Conservation (phyloP, 2,888 invertebrate genomes). For the Cremastinae sp. region DNA sequence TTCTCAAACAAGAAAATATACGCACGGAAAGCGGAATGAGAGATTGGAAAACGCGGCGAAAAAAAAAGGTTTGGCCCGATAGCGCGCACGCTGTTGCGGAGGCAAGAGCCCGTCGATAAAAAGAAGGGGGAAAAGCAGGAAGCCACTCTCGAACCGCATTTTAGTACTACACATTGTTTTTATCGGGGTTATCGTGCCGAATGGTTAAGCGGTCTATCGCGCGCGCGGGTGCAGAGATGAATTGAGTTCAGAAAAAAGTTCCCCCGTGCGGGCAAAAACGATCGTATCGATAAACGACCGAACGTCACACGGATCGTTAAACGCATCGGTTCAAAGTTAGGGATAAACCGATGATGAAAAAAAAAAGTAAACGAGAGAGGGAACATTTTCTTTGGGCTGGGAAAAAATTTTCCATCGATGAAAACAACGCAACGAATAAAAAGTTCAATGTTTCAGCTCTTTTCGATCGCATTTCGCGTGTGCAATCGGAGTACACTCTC, state of each 20-base stretch:
- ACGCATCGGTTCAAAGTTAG: slow-evolving; percentile 44
- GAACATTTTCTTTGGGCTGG: too few species aligned
- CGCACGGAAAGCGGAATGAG: neutral
- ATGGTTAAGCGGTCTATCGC: slow-evolving; percentile 5
- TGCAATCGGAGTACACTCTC: too few species aligned
- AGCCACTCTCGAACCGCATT: slow-evolving; percentile 43
- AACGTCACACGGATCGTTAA: slow-evolving; percentile 53
- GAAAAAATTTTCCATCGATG: too few species aligned
- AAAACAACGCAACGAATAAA: too few species aligned
- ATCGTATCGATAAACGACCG: slow-evolving; percentile 52
- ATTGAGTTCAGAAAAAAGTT: slow-evolving; percentile 40
- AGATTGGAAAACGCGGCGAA: slow-evolving; percentile 5
- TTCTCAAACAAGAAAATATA: slow-evolving; percentile 10
- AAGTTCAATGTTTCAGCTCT: too few species aligned
- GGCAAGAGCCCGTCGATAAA: slow-evolving; percentile 8
- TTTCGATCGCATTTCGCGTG: too few species aligned
- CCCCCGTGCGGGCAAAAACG: slow-evolving; percentile 22
- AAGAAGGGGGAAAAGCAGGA: neutral
- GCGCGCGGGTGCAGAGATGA: slow-evolving; percentile 33
- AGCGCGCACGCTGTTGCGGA: slow-evolving; percentile 4
- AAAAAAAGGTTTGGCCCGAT: slow-evolving; percentile 8
- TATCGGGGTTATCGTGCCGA: slow-evolving; percentile 47
- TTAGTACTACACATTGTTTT: slow-evolving; percentile 55
- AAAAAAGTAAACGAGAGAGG: neutral
- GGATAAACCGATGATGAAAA: slow-evolving; percentile 18